These are phyloP conservation scores for Theretra japonica DNA, from an alignment of 2,888 invertebrate genomes.

Conservation along the genomic window DNA sequence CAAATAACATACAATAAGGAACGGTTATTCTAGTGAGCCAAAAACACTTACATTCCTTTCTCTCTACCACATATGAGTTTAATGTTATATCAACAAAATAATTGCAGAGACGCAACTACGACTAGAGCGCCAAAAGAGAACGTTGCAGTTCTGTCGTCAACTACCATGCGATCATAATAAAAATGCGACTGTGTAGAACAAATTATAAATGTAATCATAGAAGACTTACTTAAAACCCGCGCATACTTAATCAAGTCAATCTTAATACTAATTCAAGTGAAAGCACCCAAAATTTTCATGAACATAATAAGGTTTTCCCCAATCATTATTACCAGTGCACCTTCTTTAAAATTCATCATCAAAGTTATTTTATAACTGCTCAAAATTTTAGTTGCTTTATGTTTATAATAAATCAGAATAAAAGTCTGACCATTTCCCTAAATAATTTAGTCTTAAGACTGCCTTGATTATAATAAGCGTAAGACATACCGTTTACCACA, in stretches of 20 bases:
- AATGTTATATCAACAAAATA: conserved; percentile 47
- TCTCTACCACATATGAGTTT: conserved; percentile 46
- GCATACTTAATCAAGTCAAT: conserved; percentile 7
- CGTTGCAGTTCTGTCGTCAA: conserved; percentile 42
- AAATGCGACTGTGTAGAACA: conserved; percentile 30
- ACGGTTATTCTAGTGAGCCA: conserved; percentile 66
- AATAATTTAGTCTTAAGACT: background rate
- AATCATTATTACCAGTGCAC: background rate
- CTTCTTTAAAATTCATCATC: background rate
- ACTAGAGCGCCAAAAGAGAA: conserved; percentile 63
- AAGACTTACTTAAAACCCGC: conserved; percentile 8
- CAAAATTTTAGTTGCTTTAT: background rate
- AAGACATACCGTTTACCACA: background rate
- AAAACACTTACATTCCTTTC: conserved; percentile 46
- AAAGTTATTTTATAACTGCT: background rate
- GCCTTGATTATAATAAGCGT: conserved; percentile 5
- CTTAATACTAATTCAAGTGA: conserved; percentile 6
- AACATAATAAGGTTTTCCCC: too few relatives aligned
- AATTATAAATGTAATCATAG: background rate
- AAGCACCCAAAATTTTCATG: background rate
- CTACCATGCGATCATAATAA: conserved; percentile 26
- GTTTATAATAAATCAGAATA: background rate
- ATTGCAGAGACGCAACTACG: conserved; percentile 46
- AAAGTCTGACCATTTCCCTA: background rate
- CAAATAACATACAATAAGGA: conserved; percentile 53